phyloP scores from a whole-genome alignment of 1,140 invertebrate genomes.

The Plodia interpunctella region DNA sequence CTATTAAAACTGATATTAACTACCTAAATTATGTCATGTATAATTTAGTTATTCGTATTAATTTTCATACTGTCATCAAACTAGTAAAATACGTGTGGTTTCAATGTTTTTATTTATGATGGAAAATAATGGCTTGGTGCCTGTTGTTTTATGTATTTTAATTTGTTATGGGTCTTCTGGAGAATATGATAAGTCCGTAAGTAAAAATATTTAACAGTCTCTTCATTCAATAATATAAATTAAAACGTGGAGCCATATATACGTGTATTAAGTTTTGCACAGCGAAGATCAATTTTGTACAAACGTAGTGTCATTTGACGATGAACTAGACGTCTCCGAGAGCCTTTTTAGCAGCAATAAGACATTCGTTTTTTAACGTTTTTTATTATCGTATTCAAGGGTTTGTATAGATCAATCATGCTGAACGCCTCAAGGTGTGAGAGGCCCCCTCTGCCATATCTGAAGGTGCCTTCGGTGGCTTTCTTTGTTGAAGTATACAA shows the following conservation, averaged over 20 bases:
- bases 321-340: too few relatives aligned
- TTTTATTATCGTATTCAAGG: neutral
- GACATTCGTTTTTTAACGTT: too few relatives aligned
- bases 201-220: neutral
- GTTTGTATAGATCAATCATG: conserved; percentile 4
- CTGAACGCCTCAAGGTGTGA: neutral
- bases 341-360: too few relatives aligned
- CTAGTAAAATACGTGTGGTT: neutral
- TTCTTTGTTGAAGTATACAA: conserved; percentile 14
- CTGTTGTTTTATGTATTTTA: neutral
- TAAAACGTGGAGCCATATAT: too few relatives aligned
- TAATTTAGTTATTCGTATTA: too few relatives aligned
- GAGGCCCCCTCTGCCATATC: conserved; percentile 9
- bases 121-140: neutral
- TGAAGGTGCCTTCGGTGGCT: neutral
- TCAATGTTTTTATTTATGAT: neutral
- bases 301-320: too few relatives aligned
- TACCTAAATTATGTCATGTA: too few relatives aligned
- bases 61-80: too few relatives aligned
- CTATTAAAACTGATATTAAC: too few relatives aligned
- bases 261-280: too few relatives aligned
- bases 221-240: too few relatives aligned
- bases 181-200: neutral
- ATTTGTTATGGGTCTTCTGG: neutral
- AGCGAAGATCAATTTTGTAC: too few relatives aligned